A percentile compares a stretch with the other conserved stretches of the same genome.
phyloP scores from a whole-genome alignment of 2,113 vertebrate species.

The Tauraco erythrolophus region DNA sequence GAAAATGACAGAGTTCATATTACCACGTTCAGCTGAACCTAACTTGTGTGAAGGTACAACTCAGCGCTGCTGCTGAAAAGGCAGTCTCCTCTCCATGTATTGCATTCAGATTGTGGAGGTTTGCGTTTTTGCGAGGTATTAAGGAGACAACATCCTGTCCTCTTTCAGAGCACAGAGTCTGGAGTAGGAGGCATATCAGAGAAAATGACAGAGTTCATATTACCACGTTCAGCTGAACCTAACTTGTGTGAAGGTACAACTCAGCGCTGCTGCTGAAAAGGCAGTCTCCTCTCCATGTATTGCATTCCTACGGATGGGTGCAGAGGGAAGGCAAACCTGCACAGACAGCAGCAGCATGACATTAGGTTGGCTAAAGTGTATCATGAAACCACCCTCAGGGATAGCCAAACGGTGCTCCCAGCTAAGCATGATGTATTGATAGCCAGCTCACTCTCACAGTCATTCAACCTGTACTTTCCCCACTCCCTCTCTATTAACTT shows the following conservation, averaged over 20 bases:
- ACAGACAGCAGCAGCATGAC: background rate
- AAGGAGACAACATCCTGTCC: background rate
- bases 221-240: background rate
- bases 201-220: background rate
- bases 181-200: background rate
- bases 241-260: background rate
- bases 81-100: background rate
- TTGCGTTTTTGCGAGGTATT: background rate
- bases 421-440: background rate
- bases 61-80: background rate
- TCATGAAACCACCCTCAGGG: background rate
- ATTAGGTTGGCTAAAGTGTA: background rate
- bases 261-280: background rate
- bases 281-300: background rate
- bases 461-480: background rate
- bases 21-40: background rate
- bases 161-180: background rate
- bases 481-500: background rate
- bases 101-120: background rate
- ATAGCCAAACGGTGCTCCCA: background rate
- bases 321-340: background rate
- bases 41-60: background rate
- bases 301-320: background rate
- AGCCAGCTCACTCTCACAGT: background rate
- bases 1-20: background rate